Conservation (phyloP, 1,140 invertebrate species). For the Neoseiulus cucumeris region DNA sequence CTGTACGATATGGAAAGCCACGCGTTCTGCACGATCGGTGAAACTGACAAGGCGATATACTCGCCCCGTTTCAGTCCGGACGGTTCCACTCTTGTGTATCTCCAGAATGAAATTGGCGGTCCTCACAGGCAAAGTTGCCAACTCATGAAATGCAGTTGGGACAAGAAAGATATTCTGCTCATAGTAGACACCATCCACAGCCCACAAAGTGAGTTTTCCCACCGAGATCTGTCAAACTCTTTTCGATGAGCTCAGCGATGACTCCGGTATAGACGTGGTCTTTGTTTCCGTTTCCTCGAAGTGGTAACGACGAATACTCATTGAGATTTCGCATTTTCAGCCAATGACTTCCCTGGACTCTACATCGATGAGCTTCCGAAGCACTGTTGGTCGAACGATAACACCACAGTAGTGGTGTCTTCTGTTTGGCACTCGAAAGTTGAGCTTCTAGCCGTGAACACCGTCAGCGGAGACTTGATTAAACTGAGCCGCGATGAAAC, state of each 20-base stretch:
- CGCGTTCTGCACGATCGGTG: background rate
- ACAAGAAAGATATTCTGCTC: slow-evolving; percentile 7
- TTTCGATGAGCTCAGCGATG: background rate
- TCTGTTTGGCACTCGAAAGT: slow-evolving; percentile 4
- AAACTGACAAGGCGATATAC: background rate
- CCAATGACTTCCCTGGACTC: background rate
- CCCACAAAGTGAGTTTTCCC: background rate
- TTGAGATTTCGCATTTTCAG: background rate
- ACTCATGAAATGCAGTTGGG: slow-evolving; percentile 8
- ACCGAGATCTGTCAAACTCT: background rate
- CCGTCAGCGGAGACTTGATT: background rate
- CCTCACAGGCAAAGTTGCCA: slow-evolving; percentile 7
- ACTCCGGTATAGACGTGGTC: too few relatives aligned
- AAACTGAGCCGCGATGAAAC: background rate
- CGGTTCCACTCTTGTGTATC: background rate
- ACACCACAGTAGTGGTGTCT: background rate
- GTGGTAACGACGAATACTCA: too few relatives aligned
- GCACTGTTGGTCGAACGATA: background rate
- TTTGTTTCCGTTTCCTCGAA: too few relatives aligned
- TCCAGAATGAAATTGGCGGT: background rate
- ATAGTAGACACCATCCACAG: slow-evolving; percentile 2
- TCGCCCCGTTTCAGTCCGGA: slow-evolving; percentile 6
- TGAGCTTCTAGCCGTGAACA: background rate
- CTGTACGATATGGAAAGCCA: background rate
- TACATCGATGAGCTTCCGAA: background rate